Base-by-base conservation (phyloP, 2,888 invertebrate genomes). In the Erebia epiphron region DNA sequence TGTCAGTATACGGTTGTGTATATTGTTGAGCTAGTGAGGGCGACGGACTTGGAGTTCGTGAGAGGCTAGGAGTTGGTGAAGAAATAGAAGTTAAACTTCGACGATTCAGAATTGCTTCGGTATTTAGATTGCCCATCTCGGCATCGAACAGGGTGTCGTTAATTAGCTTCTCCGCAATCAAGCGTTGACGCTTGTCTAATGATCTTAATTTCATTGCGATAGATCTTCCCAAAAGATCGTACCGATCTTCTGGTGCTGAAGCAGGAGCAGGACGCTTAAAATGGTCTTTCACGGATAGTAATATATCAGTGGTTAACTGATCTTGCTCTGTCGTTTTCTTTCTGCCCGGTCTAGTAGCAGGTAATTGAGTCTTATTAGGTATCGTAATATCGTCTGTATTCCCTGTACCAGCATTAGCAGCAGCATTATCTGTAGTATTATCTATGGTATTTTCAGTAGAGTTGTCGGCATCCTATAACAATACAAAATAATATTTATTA, bases 41-140 rank as follows among this genome's bases (percentile, higher is more conserved):
- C 50, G 50, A 50, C 50, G 50, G n/a, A 50, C n/a, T n/a, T 50
- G 50, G 50, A 50, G 50, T 50, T 50, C 50, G 50, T 50, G 50
- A 50, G n/a, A 50, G 50, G 8, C 50, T 50, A 50, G 50, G 50
- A 50, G 14, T 50, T 50, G n/a, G 50, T 50, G 50, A n/a, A 50
- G 50, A 50, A 50, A 50, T 8, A 50, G 7, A 50, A 50, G 50
- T 50, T n/a, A 50, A 50, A 50, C 50, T 50, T 50, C n/a, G 50
- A 50, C 50, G 50, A 50, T 50, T 16, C 50, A 50, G 50, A 14
- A 50, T 50, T 50, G 50, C 50, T 50, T 50, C 50, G 50, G n/a
- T 50, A 50, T 50, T 50, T n/a, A 50, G n/a, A 50, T 50, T 50
- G n/a, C 50, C 50, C 50, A 50, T 50, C 50, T 50, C 50, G n/a